Conservation (phyloP, 2,888 invertebrate genomes). For the Caenorhabditis afra region DNA sequence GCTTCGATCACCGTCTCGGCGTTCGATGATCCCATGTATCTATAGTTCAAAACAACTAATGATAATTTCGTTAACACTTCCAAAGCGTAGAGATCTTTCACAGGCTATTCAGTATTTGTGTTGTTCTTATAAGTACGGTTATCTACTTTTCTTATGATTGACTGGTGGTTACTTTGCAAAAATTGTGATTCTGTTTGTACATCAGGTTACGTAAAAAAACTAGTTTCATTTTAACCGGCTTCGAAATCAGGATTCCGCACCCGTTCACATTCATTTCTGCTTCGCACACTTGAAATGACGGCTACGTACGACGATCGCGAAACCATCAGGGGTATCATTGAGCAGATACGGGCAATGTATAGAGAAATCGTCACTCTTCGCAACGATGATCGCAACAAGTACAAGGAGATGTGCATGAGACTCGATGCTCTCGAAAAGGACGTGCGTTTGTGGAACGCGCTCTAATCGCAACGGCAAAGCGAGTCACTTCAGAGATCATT, state of each 20-base stretch:
- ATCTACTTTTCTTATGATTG: background rate
- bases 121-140: conserved; percentile 32
- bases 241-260: too few species aligned
- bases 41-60: conserved; percentile 16
- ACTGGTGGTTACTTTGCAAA: conserved; percentile 4
- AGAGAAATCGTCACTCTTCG: conserved; percentile 22
- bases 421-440: conserved; percentile 37
- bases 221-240: background rate
- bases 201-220: conserved; percentile 27
- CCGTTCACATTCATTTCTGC: background rate
- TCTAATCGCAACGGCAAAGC: too few species aligned
- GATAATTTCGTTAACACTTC: background rate
- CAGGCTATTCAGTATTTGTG: conserved; percentile 36
- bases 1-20: conserved; percentile 54
- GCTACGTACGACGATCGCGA: background rate
- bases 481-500: background rate
- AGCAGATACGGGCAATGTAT: conserved; percentile 15
- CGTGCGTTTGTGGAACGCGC: background rate
- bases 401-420: conserved; percentile 19
- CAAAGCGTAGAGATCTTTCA: conserved; percentile 21
- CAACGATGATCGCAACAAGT: conserved; percentile 29
- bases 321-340: background rate
- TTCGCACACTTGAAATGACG: background rate
- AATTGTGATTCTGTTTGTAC: conserved; percentile 28
- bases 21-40: conserved; percentile 69